Conservation (phyloP, 2,113 vertebrate genomes). For the Pagrus major region DNA sequence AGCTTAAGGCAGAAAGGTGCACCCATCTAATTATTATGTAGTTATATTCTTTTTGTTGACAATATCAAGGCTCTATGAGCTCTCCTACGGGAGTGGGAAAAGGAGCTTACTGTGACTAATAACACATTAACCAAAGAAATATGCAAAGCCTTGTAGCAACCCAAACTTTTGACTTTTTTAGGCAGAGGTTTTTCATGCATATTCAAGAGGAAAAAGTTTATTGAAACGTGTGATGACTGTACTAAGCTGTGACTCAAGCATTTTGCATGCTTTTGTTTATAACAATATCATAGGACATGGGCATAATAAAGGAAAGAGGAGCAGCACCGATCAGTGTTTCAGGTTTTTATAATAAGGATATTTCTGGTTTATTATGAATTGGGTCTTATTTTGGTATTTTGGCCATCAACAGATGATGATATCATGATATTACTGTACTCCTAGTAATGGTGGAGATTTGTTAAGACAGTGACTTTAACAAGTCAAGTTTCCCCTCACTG, state of each 20-base stretch:
- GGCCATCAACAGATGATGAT: neutral
- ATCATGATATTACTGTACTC: neutral
- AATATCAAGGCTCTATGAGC: constrained; percentile 37
- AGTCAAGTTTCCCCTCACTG: no score
- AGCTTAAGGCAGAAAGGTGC: constrained; percentile 53
- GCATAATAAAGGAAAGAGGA: neutral
- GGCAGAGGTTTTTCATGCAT: constrained; percentile 39
- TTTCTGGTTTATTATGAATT: neutral
- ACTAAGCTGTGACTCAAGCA: neutral
- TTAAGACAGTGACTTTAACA: neutral
- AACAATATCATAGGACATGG: neutral
- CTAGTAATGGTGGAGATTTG: neutral
- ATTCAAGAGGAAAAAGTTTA: constrained; percentile 30
- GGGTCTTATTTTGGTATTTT: neutral
- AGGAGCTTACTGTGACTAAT: constrained; percentile 60
- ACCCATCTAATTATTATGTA: constrained; percentile 58
- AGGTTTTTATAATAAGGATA: neutral
- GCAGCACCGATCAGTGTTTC: neutral
- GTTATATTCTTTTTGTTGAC: constrained; percentile 60
- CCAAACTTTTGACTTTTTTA: constrained; percentile 39
- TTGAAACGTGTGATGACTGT: constrained; percentile 2
- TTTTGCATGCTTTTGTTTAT: neutral
- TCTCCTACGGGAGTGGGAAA: constrained; percentile 32
- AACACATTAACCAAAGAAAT: constrained; percentile 53
- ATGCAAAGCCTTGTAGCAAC: constrained; percentile 54